Evolutionary conservation across 2,888 invertebrate genomes (phyloP).

Genomic region (Pachliopta kotzebuea): DNA sequence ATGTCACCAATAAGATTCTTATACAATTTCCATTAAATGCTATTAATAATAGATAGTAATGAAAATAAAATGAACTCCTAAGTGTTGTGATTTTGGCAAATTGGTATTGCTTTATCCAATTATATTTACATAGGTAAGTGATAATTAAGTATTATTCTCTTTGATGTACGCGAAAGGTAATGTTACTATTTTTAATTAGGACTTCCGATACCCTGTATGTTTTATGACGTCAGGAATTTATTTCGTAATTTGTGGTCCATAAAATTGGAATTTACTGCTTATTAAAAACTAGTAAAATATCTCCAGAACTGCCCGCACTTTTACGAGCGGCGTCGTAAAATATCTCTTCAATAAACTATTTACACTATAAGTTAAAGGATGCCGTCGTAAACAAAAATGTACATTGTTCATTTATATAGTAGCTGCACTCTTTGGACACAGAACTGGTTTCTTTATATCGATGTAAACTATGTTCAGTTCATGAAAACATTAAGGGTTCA

Average conservation of each 20-base stretch:
- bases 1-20: no score
- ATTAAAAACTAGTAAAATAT: constrained; percentile 31
- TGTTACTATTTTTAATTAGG: constrained; percentile 16
- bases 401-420: constrained; percentile 1
- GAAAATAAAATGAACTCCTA: no score
- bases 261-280: constrained; percentile 31
- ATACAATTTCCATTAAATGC: no score
- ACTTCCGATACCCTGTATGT: constrained; percentile 17
- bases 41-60: no score
- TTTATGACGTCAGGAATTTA: constrained; percentile 21
- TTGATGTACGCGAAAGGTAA: background rate
- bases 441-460: background rate
- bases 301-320: constrained; percentile 25
- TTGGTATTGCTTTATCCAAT: no score
- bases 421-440: background rate
- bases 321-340: constrained; percentile 30
- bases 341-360: constrained; percentile 24
- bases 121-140: background rate
- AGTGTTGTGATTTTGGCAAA: no score
- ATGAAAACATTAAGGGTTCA: no score
- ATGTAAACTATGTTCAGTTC: background rate
- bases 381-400: background rate
- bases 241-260: constrained; percentile 28
- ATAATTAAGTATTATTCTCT: background rate
- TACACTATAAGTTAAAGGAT: constrained; percentile 24